These are phyloP conservation scores for Aptenodytes forsteri DNA, from an alignment of 2,113 vertebrate species.

Conservation along the genomic window DNA sequence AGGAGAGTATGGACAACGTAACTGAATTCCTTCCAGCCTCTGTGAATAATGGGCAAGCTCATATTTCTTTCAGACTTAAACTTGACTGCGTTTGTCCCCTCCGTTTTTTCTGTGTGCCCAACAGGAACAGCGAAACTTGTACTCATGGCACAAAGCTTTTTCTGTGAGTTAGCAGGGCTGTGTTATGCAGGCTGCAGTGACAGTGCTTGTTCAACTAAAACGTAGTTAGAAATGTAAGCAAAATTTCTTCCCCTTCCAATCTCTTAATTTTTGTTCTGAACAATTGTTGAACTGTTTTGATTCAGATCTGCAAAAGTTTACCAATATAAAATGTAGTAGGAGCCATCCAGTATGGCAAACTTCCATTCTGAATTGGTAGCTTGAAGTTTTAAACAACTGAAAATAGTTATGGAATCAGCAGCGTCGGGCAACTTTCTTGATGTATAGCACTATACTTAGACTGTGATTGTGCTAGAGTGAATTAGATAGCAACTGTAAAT, in stretches of 20 bases:
- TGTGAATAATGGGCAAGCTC: background rate
- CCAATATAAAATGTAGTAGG: background rate
- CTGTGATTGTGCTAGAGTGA: background rate
- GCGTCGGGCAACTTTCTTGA: background rate
- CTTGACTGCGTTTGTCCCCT: background rate
- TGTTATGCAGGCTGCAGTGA: background rate
- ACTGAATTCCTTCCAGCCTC: background rate
- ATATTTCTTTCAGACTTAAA: background rate
- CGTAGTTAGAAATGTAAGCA: background rate
- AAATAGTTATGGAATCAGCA: background rate
- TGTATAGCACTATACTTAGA: background rate
- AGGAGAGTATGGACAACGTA: background rate
- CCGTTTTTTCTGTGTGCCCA: rapidly evolving
- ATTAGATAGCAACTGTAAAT: background rate
- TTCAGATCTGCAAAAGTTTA: background rate
- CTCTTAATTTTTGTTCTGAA: background rate
- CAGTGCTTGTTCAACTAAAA: background rate
- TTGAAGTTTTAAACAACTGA: background rate
- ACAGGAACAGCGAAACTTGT: background rate
- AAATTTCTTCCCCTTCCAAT: background rate
- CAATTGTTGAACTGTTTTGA: background rate
- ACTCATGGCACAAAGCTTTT: rapidly evolving
- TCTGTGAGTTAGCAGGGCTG: background rate
- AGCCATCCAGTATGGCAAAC: background rate
- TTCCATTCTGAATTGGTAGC: background rate